Evolutionary conservation across 2,113 vertebrate genomes (phyloP).

Genomic region (Pantherophis guttatus): DNA sequence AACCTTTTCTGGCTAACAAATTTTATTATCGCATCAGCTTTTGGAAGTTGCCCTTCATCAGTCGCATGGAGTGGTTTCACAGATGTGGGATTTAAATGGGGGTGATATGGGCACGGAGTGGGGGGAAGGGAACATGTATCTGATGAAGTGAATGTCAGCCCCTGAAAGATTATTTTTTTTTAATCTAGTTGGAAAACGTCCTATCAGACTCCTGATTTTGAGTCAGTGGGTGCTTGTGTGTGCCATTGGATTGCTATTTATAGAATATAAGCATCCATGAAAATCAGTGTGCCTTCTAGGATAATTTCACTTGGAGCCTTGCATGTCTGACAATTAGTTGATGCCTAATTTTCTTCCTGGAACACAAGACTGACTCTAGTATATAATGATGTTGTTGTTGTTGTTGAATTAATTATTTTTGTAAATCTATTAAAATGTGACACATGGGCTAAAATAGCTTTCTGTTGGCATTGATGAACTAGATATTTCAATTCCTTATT

Average conservation of each 20-base stretch:
- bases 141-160: not conserved
- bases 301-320: not conserved
- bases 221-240: accelerated
- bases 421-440: not conserved
- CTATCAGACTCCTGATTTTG: not conserved
- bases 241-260: not conserved
- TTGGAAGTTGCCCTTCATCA: not conserved
- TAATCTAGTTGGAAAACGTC: not conserved
- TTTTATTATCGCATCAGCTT: not conserved
- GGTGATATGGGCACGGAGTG: not conserved
- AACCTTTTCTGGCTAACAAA: not conserved
- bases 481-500: not conserved
- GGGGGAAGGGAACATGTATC: not conserved
- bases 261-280: not conserved
- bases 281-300: not conserved
- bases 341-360: not conserved
- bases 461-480: not conserved
- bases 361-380: not conserved
- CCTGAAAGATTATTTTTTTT: not conserved
- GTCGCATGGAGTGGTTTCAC: not conserved
- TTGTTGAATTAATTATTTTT: not conserved
- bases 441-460: not conserved
- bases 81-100: not conserved
- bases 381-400: not conserved
- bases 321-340: not conserved